A percentile compares a stretch with the other conserved stretches of the same genome.
Evolutionary conservation across 1,140 invertebrate genomes (phyloP).

Genomic region (Drosophila kikkawai): DNA sequence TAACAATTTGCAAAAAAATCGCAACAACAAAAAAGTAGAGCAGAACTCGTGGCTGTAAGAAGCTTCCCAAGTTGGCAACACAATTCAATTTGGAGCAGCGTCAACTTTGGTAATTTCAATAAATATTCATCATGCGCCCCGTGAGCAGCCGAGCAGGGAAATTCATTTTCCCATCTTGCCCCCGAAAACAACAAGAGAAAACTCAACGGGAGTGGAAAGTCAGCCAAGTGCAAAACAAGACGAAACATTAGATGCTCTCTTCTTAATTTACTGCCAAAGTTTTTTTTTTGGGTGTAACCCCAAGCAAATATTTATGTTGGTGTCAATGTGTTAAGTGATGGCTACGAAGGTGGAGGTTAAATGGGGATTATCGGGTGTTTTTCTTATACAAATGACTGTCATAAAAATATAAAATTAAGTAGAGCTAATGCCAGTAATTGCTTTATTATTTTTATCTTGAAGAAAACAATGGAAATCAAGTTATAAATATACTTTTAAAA

Average conservation of each 20-base stretch:
- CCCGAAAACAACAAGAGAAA: constrained; percentile 30
- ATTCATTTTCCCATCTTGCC: constrained; percentile 71
- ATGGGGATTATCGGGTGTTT: background rate
- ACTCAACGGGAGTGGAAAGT: constrained; percentile 7
- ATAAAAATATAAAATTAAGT: background rate
- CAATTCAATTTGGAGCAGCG: constrained; percentile 77
- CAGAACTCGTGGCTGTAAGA: constrained; percentile 24
- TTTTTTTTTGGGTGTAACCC: background rate
- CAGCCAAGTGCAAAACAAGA: constrained; percentile 1
- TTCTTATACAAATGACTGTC: background rate
- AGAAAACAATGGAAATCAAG: background rate
- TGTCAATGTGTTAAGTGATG: constrained; percentile 2
- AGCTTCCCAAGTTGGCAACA: constrained; percentile 79
- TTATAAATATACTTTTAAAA: background rate
- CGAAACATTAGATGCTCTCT: constrained; percentile 36
- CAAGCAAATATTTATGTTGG: constrained; percentile 4
- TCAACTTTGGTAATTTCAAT: constrained; percentile 83
- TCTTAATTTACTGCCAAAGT: constrained; percentile 16
- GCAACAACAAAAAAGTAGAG: constrained; percentile 5
- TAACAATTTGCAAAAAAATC: constrained; percentile 74
- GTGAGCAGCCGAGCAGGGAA: constrained; percentile 57
- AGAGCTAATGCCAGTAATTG: background rate
- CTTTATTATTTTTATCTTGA: background rate
- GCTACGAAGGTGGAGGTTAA: background rate
- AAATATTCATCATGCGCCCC: constrained; percentile 81